Base-by-base conservation (phyloP, 2,888 invertebrate genomes). In the Idaea straminata region DNA sequence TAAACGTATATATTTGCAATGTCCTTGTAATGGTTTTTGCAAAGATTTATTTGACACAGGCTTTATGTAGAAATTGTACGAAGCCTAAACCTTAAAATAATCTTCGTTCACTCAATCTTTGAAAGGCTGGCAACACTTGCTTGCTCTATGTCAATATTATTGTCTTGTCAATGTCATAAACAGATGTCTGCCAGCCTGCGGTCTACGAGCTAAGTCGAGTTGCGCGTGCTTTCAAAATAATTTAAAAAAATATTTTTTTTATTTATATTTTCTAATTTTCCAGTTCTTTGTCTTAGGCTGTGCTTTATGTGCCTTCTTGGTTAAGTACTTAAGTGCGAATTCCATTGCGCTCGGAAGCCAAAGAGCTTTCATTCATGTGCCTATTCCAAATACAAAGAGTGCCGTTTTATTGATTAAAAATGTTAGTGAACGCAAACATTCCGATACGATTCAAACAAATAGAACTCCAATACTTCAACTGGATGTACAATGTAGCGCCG, bases 401-500 rank as follows among this genome's bases (percentile, higher is more conserved):
- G 6, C 58, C n/a, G 7, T 59, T 58, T 58, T 15, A 58, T 58
- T 58, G n/a, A 15, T 58, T 58, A 15, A 73, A 61, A 61, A 87
- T 87, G 87, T 71, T 84, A n/a, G 72, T 83, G 15, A 84, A 84
- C 66, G 76, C 78, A 5, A 85, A 82, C 71, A 74, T 92, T 71
- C 83, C 88, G 3, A 77, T 89, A 65, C 82, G 89, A 65, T 91
- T 92, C 66, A 90, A 88, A 73, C 78, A 88, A 36, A 70, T 82
- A 10, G 91, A 93, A 67, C 82, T 95, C 58, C 93, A 94, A 63
- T 90, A 92, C 72, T 92, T 95, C 62, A 91, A 93, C 68, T 96
- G 96, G 95, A 82, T 96, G 67, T 92, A 94, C 72, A 90, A 87
- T 68, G 85, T 93, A 57, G 90, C 95, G 59, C 96, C 96, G 57